phyloP scores from a whole-genome alignment of 2,113 vertebrate genomes.

The Zapornia atra region DNA sequence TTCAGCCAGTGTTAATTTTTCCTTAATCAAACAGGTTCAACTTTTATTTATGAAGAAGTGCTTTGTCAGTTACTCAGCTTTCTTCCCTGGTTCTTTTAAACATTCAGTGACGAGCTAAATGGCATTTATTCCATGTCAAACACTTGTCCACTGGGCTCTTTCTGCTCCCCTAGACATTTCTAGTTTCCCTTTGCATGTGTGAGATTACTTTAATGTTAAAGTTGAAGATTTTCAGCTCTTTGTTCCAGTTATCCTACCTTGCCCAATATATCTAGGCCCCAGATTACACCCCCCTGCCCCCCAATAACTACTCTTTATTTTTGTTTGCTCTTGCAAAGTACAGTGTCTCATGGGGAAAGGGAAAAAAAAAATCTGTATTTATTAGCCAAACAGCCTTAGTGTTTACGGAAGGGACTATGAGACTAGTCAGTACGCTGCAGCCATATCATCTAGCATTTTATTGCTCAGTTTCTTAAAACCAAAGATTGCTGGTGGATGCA shows the following conservation, averaged over 20 bases:
- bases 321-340: background rate
- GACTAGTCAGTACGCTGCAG: background rate
- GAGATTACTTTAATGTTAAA: background rate
- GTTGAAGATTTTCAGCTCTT: background rate
- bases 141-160: background rate
- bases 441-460: constrained; percentile 53
- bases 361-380: background rate
- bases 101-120: background rate
- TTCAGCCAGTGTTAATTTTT: background rate
- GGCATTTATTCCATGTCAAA: background rate
- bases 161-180: background rate
- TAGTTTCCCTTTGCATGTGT: background rate
- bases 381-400: background rate
- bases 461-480: constrained; percentile 65
- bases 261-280: background rate
- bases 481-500: constrained; percentile 23
- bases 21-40: background rate
- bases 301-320: background rate
- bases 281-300: background rate
- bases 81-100: background rate
- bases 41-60: background rate
- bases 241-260: background rate
- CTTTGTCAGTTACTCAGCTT: background rate
- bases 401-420: background rate
- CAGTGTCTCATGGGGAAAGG: background rate